phyloP scores from a whole-genome alignment of 2,888 invertebrate species.

The Diarsia mendica region DNA sequence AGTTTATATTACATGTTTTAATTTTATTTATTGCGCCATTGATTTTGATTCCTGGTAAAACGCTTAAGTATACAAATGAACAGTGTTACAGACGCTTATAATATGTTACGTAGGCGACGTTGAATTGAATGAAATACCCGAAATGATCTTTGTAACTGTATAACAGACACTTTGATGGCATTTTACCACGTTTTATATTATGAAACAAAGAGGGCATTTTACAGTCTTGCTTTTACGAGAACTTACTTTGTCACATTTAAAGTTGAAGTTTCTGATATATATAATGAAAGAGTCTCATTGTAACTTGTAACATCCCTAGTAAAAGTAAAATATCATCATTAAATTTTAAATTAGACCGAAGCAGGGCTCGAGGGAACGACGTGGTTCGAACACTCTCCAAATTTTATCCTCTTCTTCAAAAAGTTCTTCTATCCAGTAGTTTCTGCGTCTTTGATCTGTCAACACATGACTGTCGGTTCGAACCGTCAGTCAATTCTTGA shows the following conservation, averaged over 20 bases:
- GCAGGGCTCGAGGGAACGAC: constrained; percentile 19
- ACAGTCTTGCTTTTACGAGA: constrained; percentile 41
- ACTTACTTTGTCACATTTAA: constrained; percentile 34
- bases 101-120: constrained; percentile 27
- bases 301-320: constrained; percentile 26
- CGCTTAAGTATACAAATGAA: constrained; percentile 33
- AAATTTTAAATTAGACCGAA: constrained; percentile 45
- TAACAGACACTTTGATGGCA: constrained; percentile 27
- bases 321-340: constrained; percentile 34
- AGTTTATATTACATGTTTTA: constrained; percentile 69
- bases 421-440: constrained; percentile 29
- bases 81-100: constrained; percentile 10
- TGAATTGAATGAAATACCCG: constrained; percentile 37
- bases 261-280: constrained; percentile 19
- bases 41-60: constrained; percentile 56
- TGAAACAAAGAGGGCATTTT: constrained; percentile 48
- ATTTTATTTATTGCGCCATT: constrained; percentile 67
- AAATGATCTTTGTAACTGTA: constrained; percentile 31
- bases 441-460: too few relatives aligned
- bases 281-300: constrained; percentile 22
- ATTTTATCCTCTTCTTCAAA: constrained; percentile 15
- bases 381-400: constrained; percentile 21
- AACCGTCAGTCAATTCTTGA: too few relatives aligned
- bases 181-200: constrained; percentile 37
- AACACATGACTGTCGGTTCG: too few relatives aligned